Base-by-base conservation (phyloP, 1,140 invertebrate species). In the Drosophila repleta region DNA sequence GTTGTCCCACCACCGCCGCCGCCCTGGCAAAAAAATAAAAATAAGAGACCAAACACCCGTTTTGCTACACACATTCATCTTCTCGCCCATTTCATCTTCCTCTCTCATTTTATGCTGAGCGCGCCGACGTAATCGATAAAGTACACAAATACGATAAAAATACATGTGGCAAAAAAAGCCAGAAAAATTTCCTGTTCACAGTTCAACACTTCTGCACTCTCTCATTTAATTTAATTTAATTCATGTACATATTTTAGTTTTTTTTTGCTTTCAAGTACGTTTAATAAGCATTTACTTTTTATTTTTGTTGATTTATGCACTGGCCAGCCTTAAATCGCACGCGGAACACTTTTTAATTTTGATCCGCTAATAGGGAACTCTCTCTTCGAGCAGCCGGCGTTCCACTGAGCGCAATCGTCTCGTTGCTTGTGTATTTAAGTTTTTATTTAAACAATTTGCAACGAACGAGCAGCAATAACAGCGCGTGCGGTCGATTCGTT, bases 111-210 rank as follows among this genome's bases (percentile, higher is more conserved):
- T 65, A 75, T 75, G 73, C 70, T 71, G 64, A 63, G 66, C 65
- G 56, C 56, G 49, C 72, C 75, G 60, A 83, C 80, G 80, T 76
- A 83, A 87, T 87, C 82, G 75, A 87, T 87, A 81, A 81, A 77
- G 63, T 84, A 68, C 69, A 68, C 58, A 78, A 78, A 78, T 67
- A 70, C 58, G 67, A 71, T 75, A 74, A 69, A 74, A 74, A 62
- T 69, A 74, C 71, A 74, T 69, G 65, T 69, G 65, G 65, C 65
- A 74, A 55, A 73, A 73, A 72, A 48, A 52, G 49, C n/a, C 29
- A 53, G 15, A 41, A 32, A 49, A 43, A 46, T 56, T 63, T 62
- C 51, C 67, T 70, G 37, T 39, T 43, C 37, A 61, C 63, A 56
- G 51, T 53, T 53, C 39, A 55, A 56, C 60, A 32, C 52, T 26